Conservation (phyloP, 2,113 vertebrate species). For the Hemibagrus wyckioides region DNA sequence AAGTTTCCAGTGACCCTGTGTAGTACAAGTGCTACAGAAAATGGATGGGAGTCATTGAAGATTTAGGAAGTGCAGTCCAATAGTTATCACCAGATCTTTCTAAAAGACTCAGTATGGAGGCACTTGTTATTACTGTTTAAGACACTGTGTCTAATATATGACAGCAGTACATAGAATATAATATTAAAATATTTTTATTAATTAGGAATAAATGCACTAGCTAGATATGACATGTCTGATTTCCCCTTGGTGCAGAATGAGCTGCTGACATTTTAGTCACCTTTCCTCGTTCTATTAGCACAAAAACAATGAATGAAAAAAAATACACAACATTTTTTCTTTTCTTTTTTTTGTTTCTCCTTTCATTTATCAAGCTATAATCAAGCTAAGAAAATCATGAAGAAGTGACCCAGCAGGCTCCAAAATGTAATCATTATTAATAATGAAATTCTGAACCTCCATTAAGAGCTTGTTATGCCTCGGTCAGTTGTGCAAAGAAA, state of each 20-base stretch:
- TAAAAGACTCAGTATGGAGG: not conserved
- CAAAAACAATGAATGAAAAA: not conserved
- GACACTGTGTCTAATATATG: not conserved
- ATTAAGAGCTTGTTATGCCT: conserved; percentile 29
- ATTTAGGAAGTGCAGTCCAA: no score
- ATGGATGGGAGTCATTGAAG: not conserved
- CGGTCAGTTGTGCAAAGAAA: not conserved
- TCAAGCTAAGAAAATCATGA: conserved; percentile 47
- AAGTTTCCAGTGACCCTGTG: no score
- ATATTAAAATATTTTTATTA: not conserved
- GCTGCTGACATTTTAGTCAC: no score
- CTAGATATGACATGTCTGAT: no score
- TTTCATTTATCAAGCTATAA: conserved; percentile 32
- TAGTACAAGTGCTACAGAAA: no score
- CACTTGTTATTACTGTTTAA: not conserved
- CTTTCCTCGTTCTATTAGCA: no score
- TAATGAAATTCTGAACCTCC: conserved; percentile 36
- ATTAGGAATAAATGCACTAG: no score
- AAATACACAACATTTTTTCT: not conserved
- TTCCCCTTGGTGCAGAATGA: no score
- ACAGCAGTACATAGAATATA: not conserved
- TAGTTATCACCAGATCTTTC: not conserved
- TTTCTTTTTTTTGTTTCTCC: not conserved
- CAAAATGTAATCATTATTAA: conserved; percentile 63
- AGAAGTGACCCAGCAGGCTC: conserved; percentile 44